Evolutionary conservation across 2,797 vertebrate species (phyloP), one percentile per base, ranked within the genome.

Genomic region (Aldrovandia affinis): DNA sequence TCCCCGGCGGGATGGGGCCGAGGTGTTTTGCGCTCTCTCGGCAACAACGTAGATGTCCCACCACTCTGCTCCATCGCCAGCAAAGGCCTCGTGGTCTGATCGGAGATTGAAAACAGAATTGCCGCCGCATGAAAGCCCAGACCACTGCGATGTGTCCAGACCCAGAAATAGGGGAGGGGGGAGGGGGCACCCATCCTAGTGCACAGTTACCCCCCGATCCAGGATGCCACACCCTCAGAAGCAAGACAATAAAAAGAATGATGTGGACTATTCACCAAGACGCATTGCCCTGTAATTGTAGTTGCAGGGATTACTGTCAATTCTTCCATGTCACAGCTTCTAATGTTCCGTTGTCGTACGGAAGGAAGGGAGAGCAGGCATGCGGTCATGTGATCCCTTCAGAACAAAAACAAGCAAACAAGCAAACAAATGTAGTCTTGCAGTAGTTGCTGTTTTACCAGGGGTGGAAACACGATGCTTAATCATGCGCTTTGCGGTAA

Each of bases 91-190:
- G 95, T 94, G 95, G 94, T 94, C 91, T 89, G 90, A 93, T 94
- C 93, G 92, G 86, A 90, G 90, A 95, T 94, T 93, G 91, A 92
- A 95, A 95, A 93, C 94, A 95, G 95, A 94, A 89, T 93, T 90
- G 87, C 86, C 81, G 86, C 92, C 87, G 89, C 93, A 93, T 94
- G 88, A 95, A 93, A 94, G 92, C 88, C 81, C 79, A 81, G 39
- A 81, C 14, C 33, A 84, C 88, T 89, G 93, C 94, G 92, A 92
- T 88, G 89, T 85, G 89, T 79, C 88, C 91, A 89, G 87, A 92
- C 90, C 93, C 91, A 92, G 92, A 94, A 94, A 94, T 93, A 94
- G 92, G 93, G 92, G 93, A 91, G 85, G 86, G 73, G 77, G 83
- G 50, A 81, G 65, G 59, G 81, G 39, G 42, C 12, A 57, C 7